phyloP scores from a whole-genome alignment of 2,797 vertebrate species.

The Rhynchotus rufescens region DNA sequence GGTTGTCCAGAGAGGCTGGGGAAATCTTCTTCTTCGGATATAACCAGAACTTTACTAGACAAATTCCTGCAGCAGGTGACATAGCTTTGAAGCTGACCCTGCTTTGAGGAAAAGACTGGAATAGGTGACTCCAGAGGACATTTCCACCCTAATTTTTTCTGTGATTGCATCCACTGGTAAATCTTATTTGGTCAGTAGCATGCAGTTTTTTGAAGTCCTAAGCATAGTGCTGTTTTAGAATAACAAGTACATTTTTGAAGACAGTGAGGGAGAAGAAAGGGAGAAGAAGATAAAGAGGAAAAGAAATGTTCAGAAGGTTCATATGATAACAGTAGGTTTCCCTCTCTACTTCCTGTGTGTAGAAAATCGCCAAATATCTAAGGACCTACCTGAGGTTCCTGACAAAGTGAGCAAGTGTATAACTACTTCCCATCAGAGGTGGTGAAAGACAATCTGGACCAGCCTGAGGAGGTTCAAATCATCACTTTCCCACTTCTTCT shows the following conservation, averaged over 20 bases:
- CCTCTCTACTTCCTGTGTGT: background rate
- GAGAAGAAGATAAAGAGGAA: background rate
- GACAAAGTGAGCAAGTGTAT: background rate
- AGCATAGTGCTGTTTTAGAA: background rate
- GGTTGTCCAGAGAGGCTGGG: background rate
- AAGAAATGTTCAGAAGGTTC: background rate
- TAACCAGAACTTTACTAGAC: background rate
- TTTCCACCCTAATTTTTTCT: background rate
- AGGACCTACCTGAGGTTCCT: background rate
- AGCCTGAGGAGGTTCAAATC: background rate
- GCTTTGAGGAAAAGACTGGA: background rate
- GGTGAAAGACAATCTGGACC: background rate
- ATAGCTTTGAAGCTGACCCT: background rate
- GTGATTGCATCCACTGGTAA: background rate
- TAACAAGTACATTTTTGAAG: background rate
- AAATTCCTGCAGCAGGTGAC: background rate
- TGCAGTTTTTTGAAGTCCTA: background rate
- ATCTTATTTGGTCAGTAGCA: background rate
- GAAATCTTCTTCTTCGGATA: background rate
- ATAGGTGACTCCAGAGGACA: background rate
- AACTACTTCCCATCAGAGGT: background rate
- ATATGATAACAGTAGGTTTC: background rate
- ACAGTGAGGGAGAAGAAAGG: background rate
- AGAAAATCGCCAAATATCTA: background rate
- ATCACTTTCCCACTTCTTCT: background rate